A percentile compares a stretch with the other conserved stretches of the same genome.
Conservation (phyloP, 1,140 invertebrate species). For the Atta cephalotes region DNA sequence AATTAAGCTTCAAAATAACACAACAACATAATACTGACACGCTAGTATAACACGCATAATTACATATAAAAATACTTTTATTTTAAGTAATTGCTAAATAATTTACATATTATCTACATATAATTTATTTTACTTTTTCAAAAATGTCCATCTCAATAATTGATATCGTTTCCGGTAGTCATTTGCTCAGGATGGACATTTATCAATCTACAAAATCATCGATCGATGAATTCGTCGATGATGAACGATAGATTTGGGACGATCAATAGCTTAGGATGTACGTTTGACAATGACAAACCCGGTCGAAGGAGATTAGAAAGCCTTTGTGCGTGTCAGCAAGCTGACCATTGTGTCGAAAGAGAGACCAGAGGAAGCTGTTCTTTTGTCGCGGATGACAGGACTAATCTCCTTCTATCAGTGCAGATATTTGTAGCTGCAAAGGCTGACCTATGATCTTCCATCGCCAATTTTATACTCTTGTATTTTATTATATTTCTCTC, state of each 20-base stretch:
- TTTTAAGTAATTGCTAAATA: not conserved
- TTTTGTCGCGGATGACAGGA: conserved; percentile 47
- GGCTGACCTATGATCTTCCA: not conserved
- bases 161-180: conserved; percentile 29
- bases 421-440: conserved; percentile 47
- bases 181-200: conserved; percentile 28
- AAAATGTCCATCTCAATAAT: conserved; percentile 15
- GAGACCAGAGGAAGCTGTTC: conserved; percentile 39
- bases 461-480: conserved; percentile 34
- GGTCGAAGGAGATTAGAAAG: conserved; percentile 48
- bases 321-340: conserved; percentile 47
- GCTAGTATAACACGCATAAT: not conserved
- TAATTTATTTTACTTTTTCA: not conserved
- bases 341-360: conserved; percentile 52
- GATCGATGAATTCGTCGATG: conserved; percentile 33
- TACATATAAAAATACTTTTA: not conserved
- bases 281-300: conserved; percentile 57
- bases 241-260: conserved; percentile 41
- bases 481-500: conserved; percentile 27
- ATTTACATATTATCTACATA: not conserved
- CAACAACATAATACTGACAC: not conserved
- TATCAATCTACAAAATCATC: conserved; percentile 55
- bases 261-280: conserved; percentile 44
- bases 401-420: conserved; percentile 47
- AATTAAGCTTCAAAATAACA: not conserved